Evolutionary conservation across 2,797 vertebrate species (phyloP).

Genomic region (Arctocebus calabarensis): DNA sequence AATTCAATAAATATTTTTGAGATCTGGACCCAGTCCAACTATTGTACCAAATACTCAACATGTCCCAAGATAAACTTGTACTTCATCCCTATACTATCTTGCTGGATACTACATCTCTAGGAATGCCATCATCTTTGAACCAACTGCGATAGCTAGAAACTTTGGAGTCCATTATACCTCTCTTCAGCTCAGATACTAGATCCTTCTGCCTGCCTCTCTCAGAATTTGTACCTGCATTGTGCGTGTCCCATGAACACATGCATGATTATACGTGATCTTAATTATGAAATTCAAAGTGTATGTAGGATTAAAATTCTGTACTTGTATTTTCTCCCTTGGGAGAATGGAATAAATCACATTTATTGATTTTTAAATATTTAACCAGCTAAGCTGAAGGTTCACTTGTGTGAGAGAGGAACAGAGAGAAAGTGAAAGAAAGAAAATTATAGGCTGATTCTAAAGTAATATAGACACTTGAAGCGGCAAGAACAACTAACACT

Average conservation of each 20-base stretch:
- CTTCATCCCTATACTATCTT: not conserved
- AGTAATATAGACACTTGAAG: slow-evolving; percentile 9
- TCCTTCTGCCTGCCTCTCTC: not conserved
- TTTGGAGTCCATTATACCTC: not conserved
- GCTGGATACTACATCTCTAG: not conserved
- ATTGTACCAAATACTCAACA: not conserved
- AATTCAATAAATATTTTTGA: too few relatives aligned
- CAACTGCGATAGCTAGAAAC: not conserved
- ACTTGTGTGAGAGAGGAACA: not conserved
- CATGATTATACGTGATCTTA: not conserved
- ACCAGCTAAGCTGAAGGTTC: not conserved
- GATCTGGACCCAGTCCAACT: too few relatives aligned
- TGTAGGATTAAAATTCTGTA: not conserved
- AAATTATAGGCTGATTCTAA: not conserved
- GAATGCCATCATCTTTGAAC: not conserved
- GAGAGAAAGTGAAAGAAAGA: not conserved
- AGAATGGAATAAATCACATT: not conserved
- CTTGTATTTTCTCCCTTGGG: not conserved
- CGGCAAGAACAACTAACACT: not conserved
- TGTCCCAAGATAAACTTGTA: not conserved
- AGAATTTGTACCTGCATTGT: not conserved
- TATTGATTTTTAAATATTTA: slow-evolving; percentile 44
- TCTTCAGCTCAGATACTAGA: not conserved
- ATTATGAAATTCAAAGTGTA: not conserved
- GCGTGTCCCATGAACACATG: not conserved